Evolutionary conservation across 2,113 vertebrate species (phyloP), one percentile per base, ranked within the genome.

Genomic region (Hemichromis elongatus): DNA sequence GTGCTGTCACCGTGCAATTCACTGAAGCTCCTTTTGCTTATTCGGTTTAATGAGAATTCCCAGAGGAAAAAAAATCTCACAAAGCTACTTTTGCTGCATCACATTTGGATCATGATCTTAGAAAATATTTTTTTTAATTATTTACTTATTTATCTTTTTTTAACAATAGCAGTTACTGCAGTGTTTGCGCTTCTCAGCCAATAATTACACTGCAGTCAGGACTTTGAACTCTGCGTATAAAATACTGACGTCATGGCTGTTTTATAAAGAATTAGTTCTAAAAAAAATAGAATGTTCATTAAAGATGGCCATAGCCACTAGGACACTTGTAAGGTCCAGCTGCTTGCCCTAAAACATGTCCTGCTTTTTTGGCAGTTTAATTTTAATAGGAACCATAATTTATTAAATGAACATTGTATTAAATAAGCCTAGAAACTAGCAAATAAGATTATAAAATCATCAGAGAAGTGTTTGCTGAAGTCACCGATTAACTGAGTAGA

Each of bases 1-100:
- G 98, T 99, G 88, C 75, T 37, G 9, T 7, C 12, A 56, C 30
- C 13, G 1, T 1, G 9, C 4, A 21, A 18, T 70, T 70, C 37
- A 12, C 68, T 50, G 16, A 30, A 50, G 45, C 1, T 45, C 0
- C 0, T 26, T 0, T 42, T 45, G n/a, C 0, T 68, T 42, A 42
- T 2, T 68, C 0, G 16, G 42, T 68, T 42, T 68, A 5, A 42
- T 45, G 13, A 42, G 37, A 42, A 68, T 16, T 68, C 13, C 37
- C 63, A 68, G 3, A 68, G 37, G 63, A 68, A 40, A 11, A 68
- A 42, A 68, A 42, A n/a, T 68, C 37, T 24, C 0, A 42, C n/a
- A 68, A 14, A 68, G 63, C 63, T 24, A 42, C 12, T 68, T 35
- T 21, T 68, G 7, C 12, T 11, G 0, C 12, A 5, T 66, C 61